A percentile compares a stretch with the other conserved stretches of the same genome.
phyloP scores from a whole-genome alignment of 2,797 vertebrate genomes.

The Eleutherodactylus coqui region DNA sequence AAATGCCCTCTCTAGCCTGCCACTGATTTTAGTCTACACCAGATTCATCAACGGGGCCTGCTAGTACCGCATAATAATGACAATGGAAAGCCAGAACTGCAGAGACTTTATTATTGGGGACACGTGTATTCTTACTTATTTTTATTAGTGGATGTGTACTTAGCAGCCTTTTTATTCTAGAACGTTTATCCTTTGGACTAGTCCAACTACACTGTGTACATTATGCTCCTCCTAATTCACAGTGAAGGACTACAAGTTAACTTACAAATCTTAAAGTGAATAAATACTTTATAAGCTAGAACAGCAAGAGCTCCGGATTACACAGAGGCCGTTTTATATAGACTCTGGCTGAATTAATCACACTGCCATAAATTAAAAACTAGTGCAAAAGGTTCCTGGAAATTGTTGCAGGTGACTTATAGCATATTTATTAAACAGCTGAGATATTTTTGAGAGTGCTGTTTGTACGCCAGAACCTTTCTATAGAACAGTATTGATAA shows the following conservation, averaged over 20 bases:
- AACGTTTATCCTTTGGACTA: not conserved
- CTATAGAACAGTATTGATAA: not conserved
- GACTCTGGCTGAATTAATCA: not conserved
- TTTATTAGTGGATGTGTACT: not conserved
- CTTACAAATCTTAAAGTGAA: not conserved
- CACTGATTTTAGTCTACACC: too few species aligned
- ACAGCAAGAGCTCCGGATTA: not conserved
- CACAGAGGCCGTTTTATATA: conserved; percentile 10
- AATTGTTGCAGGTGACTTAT: not conserved
- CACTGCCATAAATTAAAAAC: not conserved
- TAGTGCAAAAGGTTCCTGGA: not conserved
- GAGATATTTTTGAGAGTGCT: not conserved
- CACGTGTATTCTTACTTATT: not conserved
- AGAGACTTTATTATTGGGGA: not conserved
- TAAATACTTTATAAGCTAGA: conserved; percentile 34
- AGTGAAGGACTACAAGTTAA: not conserved
- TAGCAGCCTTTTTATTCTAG: not conserved
- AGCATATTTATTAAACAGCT: not conserved
- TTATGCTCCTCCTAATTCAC: not conserved
- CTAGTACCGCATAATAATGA: not conserved
- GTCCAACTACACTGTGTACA: not conserved
- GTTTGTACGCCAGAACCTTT: not conserved
- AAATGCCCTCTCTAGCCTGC: too few species aligned
- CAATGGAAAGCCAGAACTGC: not conserved
- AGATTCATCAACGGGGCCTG: too few species aligned